Evolutionary conservation across 2,888 invertebrate species (phyloP).

Genomic region (Drosophila maculinotata): DNA sequence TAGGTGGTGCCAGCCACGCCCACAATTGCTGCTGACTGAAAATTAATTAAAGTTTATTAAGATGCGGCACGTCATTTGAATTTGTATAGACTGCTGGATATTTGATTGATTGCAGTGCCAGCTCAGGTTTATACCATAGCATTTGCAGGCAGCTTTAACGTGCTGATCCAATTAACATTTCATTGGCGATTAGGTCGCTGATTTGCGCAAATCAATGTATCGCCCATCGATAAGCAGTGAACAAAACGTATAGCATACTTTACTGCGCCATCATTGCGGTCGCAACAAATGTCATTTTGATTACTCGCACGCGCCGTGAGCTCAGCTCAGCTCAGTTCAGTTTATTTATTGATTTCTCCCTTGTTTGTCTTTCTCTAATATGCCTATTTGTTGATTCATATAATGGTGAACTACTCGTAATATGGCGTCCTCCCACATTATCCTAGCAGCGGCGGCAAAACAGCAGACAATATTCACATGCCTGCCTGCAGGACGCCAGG

Average conservation of each 20-base stretch:
- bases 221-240: conserved; percentile 20
- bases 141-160: conserved; percentile 16
- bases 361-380: conserved; percentile 44
- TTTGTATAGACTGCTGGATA: neutral
- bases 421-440: neutral
- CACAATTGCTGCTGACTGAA: conserved; percentile 1
- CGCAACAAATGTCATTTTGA: conserved; percentile 73
- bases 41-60: conserved; percentile 52
- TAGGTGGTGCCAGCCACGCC: conserved; percentile 16
- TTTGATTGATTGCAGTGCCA: conserved; percentile 41
- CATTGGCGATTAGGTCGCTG: conserved; percentile 58
- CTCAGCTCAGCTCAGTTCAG: conserved; percentile 8
- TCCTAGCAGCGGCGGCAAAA: neutral
- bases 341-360: conserved; percentile 65
- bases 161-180: conserved; percentile 73
- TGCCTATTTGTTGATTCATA: conserved; percentile 41
- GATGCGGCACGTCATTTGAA: conserved; percentile 18
- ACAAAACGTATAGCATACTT: conserved; percentile 49
- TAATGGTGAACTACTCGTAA: conserved; percentile 24
- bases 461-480: conserved; percentile 38
- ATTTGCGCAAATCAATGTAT: conserved; percentile 69
- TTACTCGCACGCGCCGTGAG: conserved; percentile 62
- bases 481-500: conserved; percentile 4
- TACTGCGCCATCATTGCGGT: conserved; percentile 42
- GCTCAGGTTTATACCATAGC: conserved; percentile 20